Percentiles rank a stretch among this genome's conserved stretches.
These are phyloP conservation scores for Mactra quadrangularis DNA, from an alignment of 1,140 invertebrate genomes.

Conservation along the genomic window DNA sequence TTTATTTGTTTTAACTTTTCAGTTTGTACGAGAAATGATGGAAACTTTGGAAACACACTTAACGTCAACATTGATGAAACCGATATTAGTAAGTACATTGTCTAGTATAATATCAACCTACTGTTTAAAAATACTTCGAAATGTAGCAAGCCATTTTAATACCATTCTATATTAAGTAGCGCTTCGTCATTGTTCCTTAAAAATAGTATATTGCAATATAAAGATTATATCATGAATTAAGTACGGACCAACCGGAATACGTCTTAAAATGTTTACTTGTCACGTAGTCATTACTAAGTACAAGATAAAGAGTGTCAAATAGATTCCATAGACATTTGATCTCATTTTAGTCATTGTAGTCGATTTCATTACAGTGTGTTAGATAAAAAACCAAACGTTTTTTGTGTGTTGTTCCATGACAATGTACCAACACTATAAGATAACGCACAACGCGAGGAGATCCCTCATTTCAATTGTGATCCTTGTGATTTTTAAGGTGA, in stretches of 20 bases:
- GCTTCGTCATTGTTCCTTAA: neutral
- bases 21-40: slow-evolving; percentile 13
- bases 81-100: slow-evolving; percentile 17
- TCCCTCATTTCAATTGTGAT: no score
- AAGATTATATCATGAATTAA: neutral
- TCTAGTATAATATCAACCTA: neutral
- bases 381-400: no score
- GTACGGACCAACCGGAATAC: neutral
- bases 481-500: no score
- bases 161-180: neutral
- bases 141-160: neutral
- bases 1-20: neutral
- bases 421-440: no score
- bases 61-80: slow-evolving; percentile 4
- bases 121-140: neutral
- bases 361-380: no score
- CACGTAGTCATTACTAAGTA: neutral
- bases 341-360: no score
- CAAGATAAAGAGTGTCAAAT: no score
- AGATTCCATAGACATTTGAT: no score
- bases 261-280: neutral
- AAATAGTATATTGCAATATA: neutral
- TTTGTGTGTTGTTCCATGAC: no score
- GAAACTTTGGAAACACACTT: neutral
- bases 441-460: no score